These are phyloP conservation scores for Drosophila fulvimacula DNA, from an alignment of 2,888 invertebrate genomes.

Conservation along the genomic window DNA sequence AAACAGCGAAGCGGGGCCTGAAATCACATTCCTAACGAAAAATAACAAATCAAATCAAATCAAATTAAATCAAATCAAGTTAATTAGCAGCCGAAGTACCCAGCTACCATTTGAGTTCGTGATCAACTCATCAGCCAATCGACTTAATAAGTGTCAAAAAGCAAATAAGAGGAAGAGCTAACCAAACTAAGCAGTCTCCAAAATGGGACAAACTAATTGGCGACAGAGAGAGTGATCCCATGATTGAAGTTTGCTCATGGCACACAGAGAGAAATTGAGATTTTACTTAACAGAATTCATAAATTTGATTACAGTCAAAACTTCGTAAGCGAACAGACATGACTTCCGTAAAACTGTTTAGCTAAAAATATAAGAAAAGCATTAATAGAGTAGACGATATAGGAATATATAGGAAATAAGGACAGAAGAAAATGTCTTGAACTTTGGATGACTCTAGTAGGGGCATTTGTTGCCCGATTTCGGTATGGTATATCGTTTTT, in stretches of 20 bases:
- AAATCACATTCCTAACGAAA: slow-evolving; percentile 44
- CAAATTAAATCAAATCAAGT: slow-evolving; percentile 18
- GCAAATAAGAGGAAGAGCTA: background rate
- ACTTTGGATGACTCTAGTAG: too few relatives aligned
- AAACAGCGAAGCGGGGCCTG: slow-evolving; percentile 44
- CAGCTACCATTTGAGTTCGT: slow-evolving; percentile 32
- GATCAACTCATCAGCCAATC: slow-evolving; percentile 33
- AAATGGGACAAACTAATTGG: slow-evolving; percentile 10
- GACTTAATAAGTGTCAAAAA: slow-evolving; percentile 20
- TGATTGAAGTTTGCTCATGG: background rate
- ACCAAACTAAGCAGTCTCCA: background rate
- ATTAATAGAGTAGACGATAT: too few relatives aligned
- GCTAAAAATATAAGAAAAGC: too few relatives aligned
- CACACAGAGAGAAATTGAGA: background rate
- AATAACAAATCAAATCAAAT: slow-evolving; percentile 7
- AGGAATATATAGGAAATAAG: too few relatives aligned
- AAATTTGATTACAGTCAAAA: too few relatives aligned
- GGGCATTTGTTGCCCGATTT: too few relatives aligned
- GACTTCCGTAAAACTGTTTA: too few relatives aligned
- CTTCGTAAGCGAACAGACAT: too few relatives aligned
- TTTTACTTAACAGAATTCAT: too few relatives aligned
- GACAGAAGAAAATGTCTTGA: too few relatives aligned
- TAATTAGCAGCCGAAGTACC: slow-evolving; percentile 41
- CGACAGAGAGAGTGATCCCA: background rate
- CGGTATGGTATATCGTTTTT: too few relatives aligned